Evolutionary conservation across 2,888 invertebrate species (phyloP), one percentile per base, ranked within the genome.

Genomic region (Drosophila siamana): DNA sequence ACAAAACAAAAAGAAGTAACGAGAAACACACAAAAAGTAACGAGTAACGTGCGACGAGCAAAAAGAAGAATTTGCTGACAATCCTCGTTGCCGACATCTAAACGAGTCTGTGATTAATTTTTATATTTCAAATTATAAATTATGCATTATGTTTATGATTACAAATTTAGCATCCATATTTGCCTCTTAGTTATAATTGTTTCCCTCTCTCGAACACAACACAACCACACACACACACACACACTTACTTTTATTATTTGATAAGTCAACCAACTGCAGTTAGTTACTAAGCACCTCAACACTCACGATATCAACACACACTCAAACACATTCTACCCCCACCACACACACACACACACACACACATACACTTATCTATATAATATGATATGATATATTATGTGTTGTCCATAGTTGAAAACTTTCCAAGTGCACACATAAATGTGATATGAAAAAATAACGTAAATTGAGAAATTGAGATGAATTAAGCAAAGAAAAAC

Each of bases 81-180:
- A 15, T 1, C 36, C 69, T 69, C 56, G 56, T 66, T 66, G 15
- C 26, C 26, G 26, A 26, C 36, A 46, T 36, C 44, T 13, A 70
- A 80, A 76, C 81, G 77, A 81, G 82, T 80, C 82, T 83, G 82
- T 83, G 82, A 83, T 82, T 84, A 50, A 71, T 82, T 84, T 80
- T 69, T 74, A 71, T 77, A 57, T 26, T 54, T 54, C n/a, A 24
- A 43, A 36, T 7, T 51, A 43, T 69, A 41, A 67, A 50, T 51
- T 68, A 54, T 67, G 36, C 36, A 38, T 38, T 38, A 38, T 38
- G 36, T 38, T 38, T 47, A 57, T 47, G 47, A 57, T 59, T 59
- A 56, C 36, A 55, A 44, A 44, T 44, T 28, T 56, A 61, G 44
- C 55, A 61, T 33, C 54, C 59, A 73, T 26, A 26, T 33, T 73